Evolutionary conservation across 2,888 invertebrate species (phyloP).

Genomic region (Temnothorax ravouxi): DNA sequence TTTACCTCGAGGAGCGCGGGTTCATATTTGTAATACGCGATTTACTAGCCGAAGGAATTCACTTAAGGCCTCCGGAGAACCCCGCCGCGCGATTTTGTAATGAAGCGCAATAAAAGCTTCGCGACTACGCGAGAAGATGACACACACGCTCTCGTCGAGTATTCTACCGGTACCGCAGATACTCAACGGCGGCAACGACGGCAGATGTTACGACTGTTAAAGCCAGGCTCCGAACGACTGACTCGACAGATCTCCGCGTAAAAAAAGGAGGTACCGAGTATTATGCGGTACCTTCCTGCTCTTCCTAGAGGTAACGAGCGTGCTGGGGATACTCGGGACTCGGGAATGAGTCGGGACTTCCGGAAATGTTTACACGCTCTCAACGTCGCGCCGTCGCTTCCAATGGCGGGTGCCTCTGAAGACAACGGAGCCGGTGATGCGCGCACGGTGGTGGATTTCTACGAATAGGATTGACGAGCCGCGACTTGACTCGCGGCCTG

Average conservation of each 20-base stretch:
- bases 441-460: not conserved
- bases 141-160: conserved; percentile 67
- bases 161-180: conserved; percentile 63
- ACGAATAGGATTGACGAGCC: conserved; percentile 6
- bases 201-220: conserved; percentile 79
- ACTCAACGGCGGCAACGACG: conserved; percentile 69
- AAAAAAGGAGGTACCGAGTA: conserved; percentile 55
- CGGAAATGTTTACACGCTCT: conserved; percentile 62
- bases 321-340: conserved; percentile 60
- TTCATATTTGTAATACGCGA: conserved; percentile 57
- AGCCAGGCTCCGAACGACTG: conserved; percentile 76
- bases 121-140: conserved; percentile 68
- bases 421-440: not conserved
- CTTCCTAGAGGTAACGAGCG: conserved; percentile 78
- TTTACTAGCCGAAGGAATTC: conserved; percentile 69
- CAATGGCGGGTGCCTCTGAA: conserved; percentile 38
- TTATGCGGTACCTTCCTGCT: conserved; percentile 75
- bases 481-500: conserved; percentile 13
- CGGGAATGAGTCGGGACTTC: conserved; percentile 59
- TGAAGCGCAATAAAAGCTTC: conserved; percentile 77
- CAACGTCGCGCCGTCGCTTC: conserved; percentile 25
- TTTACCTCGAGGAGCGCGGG: conserved; percentile 1
- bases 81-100: conserved; percentile 78
- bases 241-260: conserved; percentile 81
- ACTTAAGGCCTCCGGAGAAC: conserved; percentile 65